A percentile compares a stretch with the other conserved stretches of the same genome.
Conservation (phyloP, 2,797 vertebrate genomes). For the Lates japonicus region DNA sequence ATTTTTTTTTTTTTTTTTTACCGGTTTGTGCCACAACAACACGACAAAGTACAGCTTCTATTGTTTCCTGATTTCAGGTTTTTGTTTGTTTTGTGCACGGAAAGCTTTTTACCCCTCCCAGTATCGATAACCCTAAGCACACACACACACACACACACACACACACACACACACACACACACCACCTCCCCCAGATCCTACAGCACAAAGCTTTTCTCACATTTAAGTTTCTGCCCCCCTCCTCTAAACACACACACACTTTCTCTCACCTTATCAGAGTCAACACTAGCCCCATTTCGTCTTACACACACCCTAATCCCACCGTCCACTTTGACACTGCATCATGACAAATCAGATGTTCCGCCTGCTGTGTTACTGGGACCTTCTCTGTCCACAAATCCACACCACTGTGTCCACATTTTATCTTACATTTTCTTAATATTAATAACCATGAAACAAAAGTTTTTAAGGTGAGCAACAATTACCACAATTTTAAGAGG, state of each 20-base stretch:
- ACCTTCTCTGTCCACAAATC: neutral
- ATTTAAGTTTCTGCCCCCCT: constrained; percentile 26
- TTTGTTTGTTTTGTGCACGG: constrained; percentile 11
- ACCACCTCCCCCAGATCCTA: constrained; percentile 3
- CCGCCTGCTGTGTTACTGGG: neutral
- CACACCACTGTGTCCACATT: neutral
- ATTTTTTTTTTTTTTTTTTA: neutral
- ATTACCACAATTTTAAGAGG: neutral
- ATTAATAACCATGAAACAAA: neutral
- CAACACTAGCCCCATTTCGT: neutral
- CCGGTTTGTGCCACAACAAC: neutral
- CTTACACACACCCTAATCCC: neutral
- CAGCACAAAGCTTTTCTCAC: constrained; percentile 28
- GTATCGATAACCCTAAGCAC: constrained; percentile 28
- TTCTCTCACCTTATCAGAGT: constrained; percentile 11
- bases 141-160: constrained; percentile 17
- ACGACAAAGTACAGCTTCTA: neutral
- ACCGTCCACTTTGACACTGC: neutral
- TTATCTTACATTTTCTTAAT: neutral
- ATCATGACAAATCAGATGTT: neutral
- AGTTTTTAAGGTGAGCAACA: neutral
- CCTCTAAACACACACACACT: constrained; percentile 11
- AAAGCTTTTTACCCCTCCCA: constrained; percentile 11
- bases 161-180: constrained; percentile 19
- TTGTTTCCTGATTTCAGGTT: neutral